phyloP scores from a whole-genome alignment of 1,140 invertebrate genomes.

The Drosophila pseudoobscura region DNA sequence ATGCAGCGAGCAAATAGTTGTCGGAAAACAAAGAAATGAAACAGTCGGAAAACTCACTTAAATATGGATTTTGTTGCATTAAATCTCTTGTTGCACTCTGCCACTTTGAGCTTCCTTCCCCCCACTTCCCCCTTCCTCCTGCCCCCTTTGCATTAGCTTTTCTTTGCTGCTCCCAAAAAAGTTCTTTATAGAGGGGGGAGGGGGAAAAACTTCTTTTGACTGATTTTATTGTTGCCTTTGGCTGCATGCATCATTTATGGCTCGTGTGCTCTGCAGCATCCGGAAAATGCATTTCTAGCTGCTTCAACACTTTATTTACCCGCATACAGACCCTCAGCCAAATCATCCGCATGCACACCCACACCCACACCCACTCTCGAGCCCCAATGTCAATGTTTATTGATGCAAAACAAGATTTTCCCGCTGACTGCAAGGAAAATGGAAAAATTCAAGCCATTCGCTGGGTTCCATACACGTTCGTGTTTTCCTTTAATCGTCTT shows the following conservation, averaged over 20 bases:
- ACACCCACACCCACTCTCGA: conserved; percentile 25
- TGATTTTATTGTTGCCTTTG: conserved; percentile 42
- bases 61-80: conserved; percentile 37
- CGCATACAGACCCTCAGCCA: neutral
- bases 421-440: conserved; percentile 50
- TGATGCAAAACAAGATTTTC: conserved; percentile 77
- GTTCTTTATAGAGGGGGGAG: conserved; percentile 3
- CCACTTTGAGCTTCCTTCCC: conserved; percentile 8
- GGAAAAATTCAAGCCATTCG: conserved; percentile 37
- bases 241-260: conserved; percentile 67
- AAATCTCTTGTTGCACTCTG: conserved; percentile 29
- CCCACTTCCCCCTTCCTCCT: neutral
- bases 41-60: conserved; percentile 20
- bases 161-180: neutral
- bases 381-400: conserved; percentile 75
- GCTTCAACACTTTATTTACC: conserved; percentile 40
- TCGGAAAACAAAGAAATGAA: conserved; percentile 1
- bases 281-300: conserved; percentile 50
- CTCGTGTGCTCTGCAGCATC: conserved; percentile 9
- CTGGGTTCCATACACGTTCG: conserved; percentile 23
- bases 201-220: conserved; percentile 9
- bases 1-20: conserved; percentile 18
- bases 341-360: conserved; percentile 4
- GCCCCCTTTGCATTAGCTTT: conserved; percentile 13
- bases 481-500: conserved; percentile 38